Conservation (phyloP, 2,113 vertebrate genomes). For the Calyptomena viridis region DNA sequence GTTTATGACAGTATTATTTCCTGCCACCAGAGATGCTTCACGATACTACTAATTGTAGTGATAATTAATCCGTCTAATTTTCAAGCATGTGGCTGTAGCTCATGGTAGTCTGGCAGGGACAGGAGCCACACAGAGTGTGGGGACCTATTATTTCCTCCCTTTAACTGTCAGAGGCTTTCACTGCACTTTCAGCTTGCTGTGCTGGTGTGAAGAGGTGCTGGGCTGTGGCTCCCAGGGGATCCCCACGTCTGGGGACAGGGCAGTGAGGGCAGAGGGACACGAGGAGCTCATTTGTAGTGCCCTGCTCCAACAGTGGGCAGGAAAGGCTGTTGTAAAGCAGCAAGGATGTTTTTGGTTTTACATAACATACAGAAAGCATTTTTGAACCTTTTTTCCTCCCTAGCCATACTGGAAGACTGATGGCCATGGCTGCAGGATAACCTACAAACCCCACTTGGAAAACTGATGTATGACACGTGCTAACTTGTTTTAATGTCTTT, state of each 20-base stretch:
- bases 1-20: constrained; percentile 23
- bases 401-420: neutral
- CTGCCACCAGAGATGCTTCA: constrained; percentile 8
- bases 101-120: neutral
- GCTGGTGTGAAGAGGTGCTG: rapidly evolving
- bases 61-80: neutral
- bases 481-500: neutral
- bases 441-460: neutral
- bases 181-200: rapidly evolving
- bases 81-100: neutral
- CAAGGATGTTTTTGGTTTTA: neutral
- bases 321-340: neutral
- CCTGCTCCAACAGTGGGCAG: rapidly evolving
- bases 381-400: neutral
- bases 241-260: rapidly evolving
- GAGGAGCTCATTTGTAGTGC: neutral
- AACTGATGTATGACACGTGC: neutral
- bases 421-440: neutral
- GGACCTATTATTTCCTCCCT: neutral
- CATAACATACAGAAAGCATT: rapidly evolving
- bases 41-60: neutral
- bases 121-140: neutral
- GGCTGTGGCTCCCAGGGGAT: neutral
- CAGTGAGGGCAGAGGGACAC: rapidly evolving
- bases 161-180: neutral